Base-by-base conservation (phyloP, 1,140 invertebrate species). In the Musca vetustissima region DNA sequence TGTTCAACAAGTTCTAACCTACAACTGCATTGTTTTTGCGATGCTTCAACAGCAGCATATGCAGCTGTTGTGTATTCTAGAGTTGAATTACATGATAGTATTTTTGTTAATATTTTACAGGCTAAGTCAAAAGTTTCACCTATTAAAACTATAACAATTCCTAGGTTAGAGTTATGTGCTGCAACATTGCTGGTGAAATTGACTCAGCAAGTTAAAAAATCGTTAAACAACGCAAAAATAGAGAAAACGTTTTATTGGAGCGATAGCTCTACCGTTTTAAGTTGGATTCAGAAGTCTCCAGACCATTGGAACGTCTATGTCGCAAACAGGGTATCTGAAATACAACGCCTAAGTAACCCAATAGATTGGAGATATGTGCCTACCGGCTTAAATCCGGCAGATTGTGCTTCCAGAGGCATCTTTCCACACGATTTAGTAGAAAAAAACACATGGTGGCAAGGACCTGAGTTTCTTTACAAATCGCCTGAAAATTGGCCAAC, bases 91-190 rank as follows among this genome's bases (percentile, higher is more conserved):
- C 25, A 57, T 55, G n/a, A 47, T 11, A 14, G 28, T 6, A 49
- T 25, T 24, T 53, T 57, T 70, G 48, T 52, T 70, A 19, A 69
- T 47, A 47, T 48, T 59, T 61, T 61, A 36, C 57, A 6, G 4
- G 15, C 25, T 1, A 61, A 28, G 28, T 28, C 13, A 3, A 21
- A 7, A 32, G 24, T 61, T 13, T 43, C 74, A 1, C 75, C 78
- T 0, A n/a, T 83, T 1, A 75, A 80, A 61, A 68, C 67, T 1
- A 14, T 74, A 1, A 75, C 73, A 2, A 74, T 79, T 0, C 75
- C 78, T 4, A 68, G 74, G 14, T 64, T 81, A 7, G 79, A 80
- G 49, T 55, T 81, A 0, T 74, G 73, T 50, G 73, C 59, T 43
- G 76, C 76, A 3, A 14, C 67, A n/a, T 61, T 77, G 15, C 55